Base-by-base conservation (phyloP, 2,113 vertebrate species). In the Dasyprocta punctata region DNA sequence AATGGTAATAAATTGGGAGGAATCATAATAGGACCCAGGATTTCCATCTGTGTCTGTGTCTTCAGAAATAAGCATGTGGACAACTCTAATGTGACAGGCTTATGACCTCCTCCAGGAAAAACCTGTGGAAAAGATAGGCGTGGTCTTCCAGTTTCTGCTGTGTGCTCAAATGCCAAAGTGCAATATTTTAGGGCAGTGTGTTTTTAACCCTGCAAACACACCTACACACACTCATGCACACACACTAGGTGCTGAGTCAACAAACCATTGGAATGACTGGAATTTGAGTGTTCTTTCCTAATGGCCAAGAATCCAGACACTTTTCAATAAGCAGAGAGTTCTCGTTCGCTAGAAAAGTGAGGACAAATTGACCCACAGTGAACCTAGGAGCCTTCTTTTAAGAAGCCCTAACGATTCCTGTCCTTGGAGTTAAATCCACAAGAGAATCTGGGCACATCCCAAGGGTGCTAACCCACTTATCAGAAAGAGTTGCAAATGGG, bases 211-310 rank as follows among this genome's bases (percentile, higher is more conserved):
- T 28, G 11, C 28, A 4, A 7, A 85, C 4, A 6, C 0, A 14
- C 22, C 58, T 9, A 20, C 24, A 56, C 16, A 73, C 47, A 49
- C 5, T 60, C 28, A 36, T 41, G 44, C 58, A 58, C 6, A 58
- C 9, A 16, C 28, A 7, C 12, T 20, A 2, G 1, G 10, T 6
- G 0, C 0, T 93, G 9, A 9, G 60, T n/a, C 65, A 5, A 5
- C 6, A 56, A 26, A 26, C 73, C 75, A 49, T 16, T 78, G 75
- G 9, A 93, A 91, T 6, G 13, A 28, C 3, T 30, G 13, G 28
- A 65, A 38, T 78, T 28, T n/a, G 41, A 84, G 4, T 71, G 1
- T 19, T n/a, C 41, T 93, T 5, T 24, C 36, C 19, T 49, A 33
- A n/a, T 26, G 69, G 33, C 22, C 87, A 80, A 84, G 65, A 58